Evolutionary conservation across 1,140 invertebrate genomes (phyloP), one percentile per base, ranked within the genome.

Genomic region (Telenomus remus): DNA sequence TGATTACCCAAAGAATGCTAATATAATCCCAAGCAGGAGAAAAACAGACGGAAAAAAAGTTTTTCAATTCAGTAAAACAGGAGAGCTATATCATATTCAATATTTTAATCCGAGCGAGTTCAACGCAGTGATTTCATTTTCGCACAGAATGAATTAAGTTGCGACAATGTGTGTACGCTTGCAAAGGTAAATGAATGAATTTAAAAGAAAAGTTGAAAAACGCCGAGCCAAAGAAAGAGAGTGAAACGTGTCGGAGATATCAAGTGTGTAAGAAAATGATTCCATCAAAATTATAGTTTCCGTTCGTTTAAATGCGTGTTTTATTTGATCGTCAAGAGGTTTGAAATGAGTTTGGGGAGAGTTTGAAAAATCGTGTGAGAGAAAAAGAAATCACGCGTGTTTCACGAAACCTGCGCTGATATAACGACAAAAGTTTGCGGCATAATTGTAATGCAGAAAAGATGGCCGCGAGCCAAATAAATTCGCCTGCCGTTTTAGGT

Each of bases 391-490:
- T 13, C 48, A 12, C 50, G 48, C 12, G 15, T 16, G 37, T 68
- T 77, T 61, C 13, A 15, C 63, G 49, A 64, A 66, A 27, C 46
- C 39, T 54, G 53, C 66, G 48, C 55, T 47, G 63, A 48, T 66
- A 63, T 2, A 9, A 63, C 34, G 61, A 59, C 57, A 66, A 44
- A 57, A 63, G 59, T 48, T 63, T 43, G 51, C 12, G 13, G 55
- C 43, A 57, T 63, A 68, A 53, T 39, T 35, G 60, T 49, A 54
- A 72, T 68, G 47, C 33, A 51, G 54, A 12, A 64, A 77, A 59
- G 19, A 72, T 77, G 75, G 75, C 68, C 37, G 6, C 19, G 44
- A 43, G 75, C 75, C 75, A 77, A 77, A 77, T 64, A 68, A 64
- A 72, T 68, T 72, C 68, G 54, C 37, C 44, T 46, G 39, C 68